phyloP scores from a whole-genome alignment of 1,140 invertebrate genomes.

The Apis cerana region DNA sequence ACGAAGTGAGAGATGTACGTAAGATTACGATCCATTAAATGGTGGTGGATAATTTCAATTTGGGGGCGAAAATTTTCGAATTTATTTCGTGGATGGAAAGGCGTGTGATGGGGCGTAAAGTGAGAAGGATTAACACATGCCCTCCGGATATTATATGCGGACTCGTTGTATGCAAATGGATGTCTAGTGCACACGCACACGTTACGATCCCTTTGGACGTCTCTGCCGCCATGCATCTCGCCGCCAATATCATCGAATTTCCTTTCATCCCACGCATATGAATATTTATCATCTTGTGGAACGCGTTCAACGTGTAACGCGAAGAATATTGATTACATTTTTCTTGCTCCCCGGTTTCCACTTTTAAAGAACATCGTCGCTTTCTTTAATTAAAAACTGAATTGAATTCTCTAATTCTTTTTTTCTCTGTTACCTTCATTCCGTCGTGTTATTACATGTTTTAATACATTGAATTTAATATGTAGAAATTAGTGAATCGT shows the following conservation, averaged over 20 bases:
- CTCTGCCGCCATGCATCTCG: neutral
- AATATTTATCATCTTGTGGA: conserved; percentile 49
- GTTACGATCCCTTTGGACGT: neutral
- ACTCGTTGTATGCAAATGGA: conserved; percentile 1
- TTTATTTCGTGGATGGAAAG: neutral
- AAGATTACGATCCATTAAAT: too few relatives aligned
- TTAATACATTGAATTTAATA: too few relatives aligned
- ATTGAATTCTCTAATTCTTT: neutral
- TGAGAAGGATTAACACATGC: neutral
- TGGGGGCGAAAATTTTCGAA: neutral
- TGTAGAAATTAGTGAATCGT: too few relatives aligned
- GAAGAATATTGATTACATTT: conserved; percentile 27
- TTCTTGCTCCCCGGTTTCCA: neutral
- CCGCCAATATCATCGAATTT: conserved; percentile 34
- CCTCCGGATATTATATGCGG: neutral
- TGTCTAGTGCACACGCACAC: neutral
- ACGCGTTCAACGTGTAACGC: conserved; percentile 8
- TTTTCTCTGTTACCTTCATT: too few relatives aligned
- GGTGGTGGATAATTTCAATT: too few relatives aligned
- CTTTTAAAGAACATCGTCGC: neutral
- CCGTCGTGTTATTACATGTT: too few relatives aligned
- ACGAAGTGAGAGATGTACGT: too few relatives aligned
- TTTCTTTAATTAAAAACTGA: neutral
- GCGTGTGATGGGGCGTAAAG: too few relatives aligned
- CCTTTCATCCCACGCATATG: conserved; percentile 33